Evolutionary conservation across 2,888 invertebrate species (phyloP).

Genomic region (Euphydryas editha): DNA sequence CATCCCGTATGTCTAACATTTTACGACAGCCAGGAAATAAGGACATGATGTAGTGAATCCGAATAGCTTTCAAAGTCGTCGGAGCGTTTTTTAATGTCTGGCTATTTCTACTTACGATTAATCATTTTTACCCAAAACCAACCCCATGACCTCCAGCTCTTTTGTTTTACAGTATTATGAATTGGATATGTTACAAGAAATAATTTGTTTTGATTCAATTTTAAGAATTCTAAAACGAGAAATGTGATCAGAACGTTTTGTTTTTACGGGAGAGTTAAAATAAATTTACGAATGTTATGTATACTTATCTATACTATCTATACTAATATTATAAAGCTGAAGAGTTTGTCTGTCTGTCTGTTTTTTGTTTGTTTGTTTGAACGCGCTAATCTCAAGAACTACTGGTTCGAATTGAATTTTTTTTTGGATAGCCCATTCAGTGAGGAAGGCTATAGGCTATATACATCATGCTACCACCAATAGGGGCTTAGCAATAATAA

Average conservation of each 20-base stretch:
- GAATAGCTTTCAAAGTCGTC: conserved; percentile 51
- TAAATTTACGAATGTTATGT: no score
- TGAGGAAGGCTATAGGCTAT: no score
- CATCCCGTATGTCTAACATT: conserved; percentile 23
- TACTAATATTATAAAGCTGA: no score
- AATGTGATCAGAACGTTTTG: background rate
- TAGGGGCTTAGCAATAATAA: no score
- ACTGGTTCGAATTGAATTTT: no score
- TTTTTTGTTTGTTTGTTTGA: no score
- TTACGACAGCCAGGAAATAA: conserved; percentile 39
- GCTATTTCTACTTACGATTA: conserved; percentile 39
- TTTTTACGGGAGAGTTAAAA: no score
- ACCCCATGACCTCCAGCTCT: conserved; percentile 32
- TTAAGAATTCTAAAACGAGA: background rate
- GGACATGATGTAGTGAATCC: conserved; percentile 49
- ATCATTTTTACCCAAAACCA: conserved; percentile 35
- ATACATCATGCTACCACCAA: no score
- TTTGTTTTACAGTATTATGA: conserved; percentile 52
- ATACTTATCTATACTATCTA: no score
- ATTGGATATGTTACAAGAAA: conserved; percentile 37
- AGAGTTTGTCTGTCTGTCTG: no score
- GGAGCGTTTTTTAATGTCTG: conserved; percentile 53
- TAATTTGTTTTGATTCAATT: background rate
- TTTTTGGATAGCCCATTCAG: no score
- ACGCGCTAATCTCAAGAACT: no score